Evolutionary conservation across 1,140 invertebrate genomes (phyloP).

Genomic region (Drosophila busckii): DNA sequence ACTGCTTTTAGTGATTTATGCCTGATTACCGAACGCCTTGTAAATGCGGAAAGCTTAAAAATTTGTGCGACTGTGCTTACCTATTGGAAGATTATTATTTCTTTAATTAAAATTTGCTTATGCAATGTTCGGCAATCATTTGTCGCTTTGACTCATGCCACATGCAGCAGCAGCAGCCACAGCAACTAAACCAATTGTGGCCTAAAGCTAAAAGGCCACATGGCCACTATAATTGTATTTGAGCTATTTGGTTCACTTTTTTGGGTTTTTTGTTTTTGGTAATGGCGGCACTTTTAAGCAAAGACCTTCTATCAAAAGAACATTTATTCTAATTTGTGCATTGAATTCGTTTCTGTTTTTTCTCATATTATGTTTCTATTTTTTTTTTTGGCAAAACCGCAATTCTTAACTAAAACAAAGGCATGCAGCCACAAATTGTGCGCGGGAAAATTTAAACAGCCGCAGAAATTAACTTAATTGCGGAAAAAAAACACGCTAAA

Average conservation of each 20-base stretch:
- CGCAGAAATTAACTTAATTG: too few relatives aligned
- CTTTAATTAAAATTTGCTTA: constrained; percentile 57
- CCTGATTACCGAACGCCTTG: constrained; percentile 49
- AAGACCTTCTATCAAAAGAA: constrained; percentile 51
- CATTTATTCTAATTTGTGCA: constrained; percentile 72
- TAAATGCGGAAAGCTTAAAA: constrained; percentile 71
- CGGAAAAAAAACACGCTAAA: too few relatives aligned
- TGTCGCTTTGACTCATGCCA: constrained; percentile 46
- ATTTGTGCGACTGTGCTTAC: constrained; percentile 9
- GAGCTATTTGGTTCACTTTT: constrained; percentile 24
- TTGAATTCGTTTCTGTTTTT: constrained; percentile 20
- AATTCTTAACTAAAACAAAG: too few relatives aligned
- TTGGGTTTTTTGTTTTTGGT: constrained; percentile 30
- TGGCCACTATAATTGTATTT: constrained; percentile 52
- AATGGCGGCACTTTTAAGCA: constrained; percentile 57
- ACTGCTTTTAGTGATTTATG: constrained; percentile 56
- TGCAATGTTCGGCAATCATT: constrained; percentile 58
- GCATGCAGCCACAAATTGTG: too few relatives aligned
- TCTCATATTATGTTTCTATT: constrained; percentile 39
- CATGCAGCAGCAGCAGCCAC: too few relatives aligned
- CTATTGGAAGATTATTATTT: constrained; percentile 33
- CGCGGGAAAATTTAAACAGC: too few relatives aligned
- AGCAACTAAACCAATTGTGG: too few relatives aligned
- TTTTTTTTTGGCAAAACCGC: neutral
- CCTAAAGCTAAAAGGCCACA: constrained; percentile 32